Evolutionary conservation across 2,113 vertebrate genomes (phyloP), one percentile per base, ranked within the genome.

Genomic region (Craseonycteris thonglongyai): DNA sequence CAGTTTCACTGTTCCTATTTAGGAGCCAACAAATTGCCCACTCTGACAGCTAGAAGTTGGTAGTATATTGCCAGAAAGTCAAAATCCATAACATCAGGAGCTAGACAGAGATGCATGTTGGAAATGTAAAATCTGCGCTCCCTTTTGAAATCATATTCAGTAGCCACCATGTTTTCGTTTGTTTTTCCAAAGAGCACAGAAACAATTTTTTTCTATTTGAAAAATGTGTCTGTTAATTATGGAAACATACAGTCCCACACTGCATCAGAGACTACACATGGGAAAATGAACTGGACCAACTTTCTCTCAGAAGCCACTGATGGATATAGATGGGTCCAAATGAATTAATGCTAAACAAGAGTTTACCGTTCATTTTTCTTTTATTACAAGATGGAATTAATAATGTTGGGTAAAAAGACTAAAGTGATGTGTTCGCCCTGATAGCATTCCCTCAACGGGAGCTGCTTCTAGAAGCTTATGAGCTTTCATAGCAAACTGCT

Each of bases 391-490:
- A 47, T 92, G 1, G 80, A 79, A 83, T 94, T 71, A 92, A 47
- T 42, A 95, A 91, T 90, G 78, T 63, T 88, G 38, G 11, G 28
- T 66, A 80, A 68, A 90, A 87, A 91, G 71, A 51, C 61, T 56
- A 92, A 85, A 79, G 84, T 93, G 40, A 45, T 72, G 33, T 87
- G 72, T 95, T 96, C 97, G 72, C 68, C 63, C 78, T 80, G 49
- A 91, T 78, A 42, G 56, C 42, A 61, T 65, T 28, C 63, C 74
- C 86, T 95, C 86, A 94, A 74, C 5, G 33, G 88, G 8, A 95
- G 71, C 24, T 69, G 81, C 71, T 97, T 76, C 90, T 74, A 40
- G n/a, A n/a, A 97, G 96, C 97, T 86, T 65, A 97, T 97, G 71
- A 83, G 59, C 54, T 97, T 97, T 68, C 83, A 84, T 69, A 95